phyloP scores from a whole-genome alignment of 2,113 vertebrate species.

The Gopherus flavomarginatus region DNA sequence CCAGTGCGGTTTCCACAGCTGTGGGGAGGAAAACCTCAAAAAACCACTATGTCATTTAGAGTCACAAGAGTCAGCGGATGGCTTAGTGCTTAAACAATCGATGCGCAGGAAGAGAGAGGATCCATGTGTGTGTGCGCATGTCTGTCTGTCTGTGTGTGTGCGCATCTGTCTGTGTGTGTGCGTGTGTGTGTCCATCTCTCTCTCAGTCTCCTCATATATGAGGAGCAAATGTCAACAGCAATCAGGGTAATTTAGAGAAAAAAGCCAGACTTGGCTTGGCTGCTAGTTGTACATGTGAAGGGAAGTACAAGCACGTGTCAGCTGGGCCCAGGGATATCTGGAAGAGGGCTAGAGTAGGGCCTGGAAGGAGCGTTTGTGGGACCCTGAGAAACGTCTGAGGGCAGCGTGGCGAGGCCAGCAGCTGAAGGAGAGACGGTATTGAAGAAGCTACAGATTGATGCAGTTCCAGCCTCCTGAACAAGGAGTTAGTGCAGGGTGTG shows the following conservation, averaged over 20 bases:
- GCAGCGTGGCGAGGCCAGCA: conserved; percentile 22
- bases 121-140: neutral
- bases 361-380: conserved; percentile 26
- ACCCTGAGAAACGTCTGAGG: conserved; percentile 36
- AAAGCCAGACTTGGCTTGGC: conserved; percentile 39
- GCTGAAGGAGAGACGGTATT: conserved; percentile 28
- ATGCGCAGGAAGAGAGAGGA: conserved; percentile 73
- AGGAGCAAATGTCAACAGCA: conserved; percentile 47
- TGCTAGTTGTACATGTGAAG: conserved; percentile 63
- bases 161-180: too few relatives aligned
- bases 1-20: conserved; percentile 74
- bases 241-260: conserved; percentile 59
- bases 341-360: conserved; percentile 36
- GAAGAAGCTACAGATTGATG: neutral
- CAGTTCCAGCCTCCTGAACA: neutral
- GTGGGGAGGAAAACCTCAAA: conserved; percentile 76
- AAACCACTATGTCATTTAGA: conserved; percentile 68
- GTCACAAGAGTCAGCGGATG: conserved; percentile 64
- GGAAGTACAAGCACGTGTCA: conserved; percentile 55
- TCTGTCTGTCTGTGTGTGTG: conserved; percentile 10
- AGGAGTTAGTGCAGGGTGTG: rapidly evolving
- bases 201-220: conserved; percentile 44
- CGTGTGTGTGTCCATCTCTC: neutral
- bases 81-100: conserved; percentile 76
- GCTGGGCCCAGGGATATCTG: conserved; percentile 33